Base-by-base conservation (phyloP, 1,140 invertebrate species). In the Steinernema khuongi region DNA sequence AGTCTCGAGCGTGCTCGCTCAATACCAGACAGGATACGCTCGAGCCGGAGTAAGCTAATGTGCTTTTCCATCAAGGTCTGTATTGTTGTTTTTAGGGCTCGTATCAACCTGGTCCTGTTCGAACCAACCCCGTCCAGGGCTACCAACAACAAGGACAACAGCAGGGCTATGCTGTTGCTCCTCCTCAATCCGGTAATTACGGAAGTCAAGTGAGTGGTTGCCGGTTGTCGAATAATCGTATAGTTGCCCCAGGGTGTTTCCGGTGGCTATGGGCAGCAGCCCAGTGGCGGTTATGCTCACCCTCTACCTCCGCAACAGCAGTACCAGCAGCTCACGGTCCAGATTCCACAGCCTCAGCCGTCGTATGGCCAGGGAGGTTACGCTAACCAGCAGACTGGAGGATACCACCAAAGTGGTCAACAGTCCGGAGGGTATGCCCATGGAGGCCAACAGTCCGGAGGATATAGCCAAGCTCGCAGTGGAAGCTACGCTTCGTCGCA, bases 121-220 rank as follows among this genome's bases (percentile, higher is more conserved):
- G 26, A 60, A 11, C 50, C 22, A n/a, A 60, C 19, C 22, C 50
- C 26, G 50, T 26, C 22, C 50, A 60, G 50, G n/a, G n/a, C n/a
- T n/a, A n/a, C n/a, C n/a, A n/a, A n/a, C n/a, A n/a, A n/a, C n/a
- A n/a, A n/a, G n/a, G n/a, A n/a, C n/a, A n/a, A n/a, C 50, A 60
- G 22, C 50, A 60, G 26, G 50, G 50, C 50, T 60, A 60, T 60
- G 50, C 50, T 22, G 50, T 60, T 26, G 50, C 50, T 60, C 50
- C 50, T 7, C 50, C 36, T 41, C 36, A 41, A n/a, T 11, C 36
- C n/a, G 36, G 36, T n/a, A 41, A 41, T n/a, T 11, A 41, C 36
- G 36, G 36, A n/a, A 60, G 26, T 22, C 50, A 60, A 60, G 50
- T 60, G 7, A 22, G 50, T n/a, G n/a, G n/a, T 14, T 26, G 4